These are phyloP conservation scores for Paralichthys olivaceus DNA, from an alignment of 2,113 vertebrate genomes.

Conservation along the genomic window DNA sequence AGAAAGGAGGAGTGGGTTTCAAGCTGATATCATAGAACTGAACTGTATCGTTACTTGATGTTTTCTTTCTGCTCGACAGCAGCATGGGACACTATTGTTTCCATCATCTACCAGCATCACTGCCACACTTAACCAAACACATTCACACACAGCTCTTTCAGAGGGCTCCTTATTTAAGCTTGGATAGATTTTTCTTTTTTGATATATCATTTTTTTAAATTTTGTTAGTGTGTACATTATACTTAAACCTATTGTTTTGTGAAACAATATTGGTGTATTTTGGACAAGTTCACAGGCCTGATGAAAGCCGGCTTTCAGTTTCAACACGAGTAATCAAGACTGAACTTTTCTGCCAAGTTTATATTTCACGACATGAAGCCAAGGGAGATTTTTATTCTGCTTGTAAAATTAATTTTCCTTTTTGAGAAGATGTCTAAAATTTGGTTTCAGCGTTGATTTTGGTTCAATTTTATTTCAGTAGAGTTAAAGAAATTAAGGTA, in stretches of 20 bases:
- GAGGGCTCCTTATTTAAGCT: conserved; percentile 61
- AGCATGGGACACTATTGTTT: neutral
- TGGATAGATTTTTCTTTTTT: conserved; percentile 22
- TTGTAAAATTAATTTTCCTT: conserved; percentile 47
- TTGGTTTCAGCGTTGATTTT: conserved; percentile 42
- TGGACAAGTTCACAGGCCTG: conserved; percentile 7
- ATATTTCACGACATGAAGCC: conserved; percentile 56
- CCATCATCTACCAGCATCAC: neutral
- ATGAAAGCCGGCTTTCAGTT: conserved; percentile 59
- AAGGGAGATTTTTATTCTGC: conserved; percentile 51
- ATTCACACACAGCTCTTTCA: conserved; percentile 49
- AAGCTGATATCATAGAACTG: conserved; percentile 13
- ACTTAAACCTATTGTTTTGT: conserved; percentile 28
- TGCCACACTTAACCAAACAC: conserved; percentile 22
- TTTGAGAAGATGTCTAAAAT: conserved; percentile 47
- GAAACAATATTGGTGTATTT: conserved; percentile 22
- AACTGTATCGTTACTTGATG: conserved; percentile 8
- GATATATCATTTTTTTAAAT: conserved; percentile 18
- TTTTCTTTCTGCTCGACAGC: conserved; percentile 1
- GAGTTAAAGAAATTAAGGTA: conserved; percentile 27
- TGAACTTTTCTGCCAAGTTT: conserved; percentile 44
- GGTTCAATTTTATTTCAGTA: conserved; percentile 22
- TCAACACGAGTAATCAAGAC: conserved; percentile 23
- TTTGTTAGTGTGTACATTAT: conserved; percentile 55
- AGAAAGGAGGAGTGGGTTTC: neutral